Evolutionary conservation across 2,888 invertebrate species (phyloP), one percentile per base, ranked within the genome.

Genomic region (Idaea aversata): DNA sequence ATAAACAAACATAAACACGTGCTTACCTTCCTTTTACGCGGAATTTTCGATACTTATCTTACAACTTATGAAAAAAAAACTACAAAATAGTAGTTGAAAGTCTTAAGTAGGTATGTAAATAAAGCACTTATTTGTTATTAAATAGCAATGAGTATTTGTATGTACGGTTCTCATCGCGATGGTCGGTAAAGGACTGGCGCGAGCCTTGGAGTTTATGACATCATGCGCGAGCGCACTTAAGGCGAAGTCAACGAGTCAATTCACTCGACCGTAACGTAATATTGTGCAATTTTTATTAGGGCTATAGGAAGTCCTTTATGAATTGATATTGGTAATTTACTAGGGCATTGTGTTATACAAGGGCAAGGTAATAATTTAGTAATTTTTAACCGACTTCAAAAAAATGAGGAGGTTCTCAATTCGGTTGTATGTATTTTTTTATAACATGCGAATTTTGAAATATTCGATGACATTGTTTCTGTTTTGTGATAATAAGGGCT

Each of bases 1-100:
- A 67, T 72, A 73, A 74, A 74, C 68, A 74, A 74, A 71, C 70
- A 72, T 58, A 47, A 38, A 64, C 68, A 71, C 67, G 65, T 65
- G 65, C 91, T 91, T 77, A 93, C 92, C 92, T 93, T 93, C 87
- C 90, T 87, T 83, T 91, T 93, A 10, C 92, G 91, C 78, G 93
- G 92, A 90, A 92, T 92, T 83, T 84, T 91, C 77, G 75, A 76
- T 76, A 78, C 82, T 84, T 81, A 79, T 75, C 73, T 80, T 80
- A 75, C 72, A 77, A 76, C 71, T 74, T 72, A 72, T 70, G 77
- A 72, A 73, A 79, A 70, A 64, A 75, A 72, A 70, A 68, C 58
- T 38, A 64, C 34, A 10, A 66, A 72, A 72, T 62, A 69, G 63
- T 63, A 66, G 67, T 65, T 61, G 65, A 68, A 70, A 65, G 71